Percentiles rank a stretch among this genome's conserved stretches.
Evolutionary conservation across 2,797 vertebrate genomes (phyloP).

Genomic region (Coregonus suidteri): DNA sequence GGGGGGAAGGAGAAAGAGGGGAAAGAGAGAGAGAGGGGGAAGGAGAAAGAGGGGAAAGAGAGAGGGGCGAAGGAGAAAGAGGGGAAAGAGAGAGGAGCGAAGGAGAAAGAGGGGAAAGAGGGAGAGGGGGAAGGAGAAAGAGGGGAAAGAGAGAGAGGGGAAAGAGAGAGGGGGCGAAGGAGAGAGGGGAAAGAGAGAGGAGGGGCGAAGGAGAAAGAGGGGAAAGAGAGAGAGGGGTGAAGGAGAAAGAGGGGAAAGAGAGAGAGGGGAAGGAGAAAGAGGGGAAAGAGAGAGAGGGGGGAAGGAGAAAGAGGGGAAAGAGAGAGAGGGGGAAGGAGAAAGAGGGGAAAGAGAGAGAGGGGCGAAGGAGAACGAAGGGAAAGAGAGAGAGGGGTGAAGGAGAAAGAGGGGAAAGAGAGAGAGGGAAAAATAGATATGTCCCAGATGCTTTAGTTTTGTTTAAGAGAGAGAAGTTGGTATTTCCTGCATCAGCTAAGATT

Average conservation of each 20-base stretch:
- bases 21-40: neutral
- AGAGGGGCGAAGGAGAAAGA: no score
- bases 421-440: neutral
- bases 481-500: no score
- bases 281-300: neutral
- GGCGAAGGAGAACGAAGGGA: no score
- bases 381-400: no score
- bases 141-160: neutral
- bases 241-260: no score
- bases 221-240: no score
- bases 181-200: neutral
- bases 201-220: neutral
- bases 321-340: neutral
- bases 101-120: neutral
- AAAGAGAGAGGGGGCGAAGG: neutral
- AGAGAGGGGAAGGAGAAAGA: no score
- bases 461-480: conserved; percentile 7
- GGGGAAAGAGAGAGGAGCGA: neutral
- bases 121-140: neutral
- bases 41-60: no score
- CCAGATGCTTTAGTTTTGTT: no score
- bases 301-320: neutral
- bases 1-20: neutral
- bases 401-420: neutral
- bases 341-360: no score